These are phyloP conservation scores for Myrmophylax atrothorax DNA, from an alignment of 2,113 vertebrate genomes.

Conservation along the genomic window DNA sequence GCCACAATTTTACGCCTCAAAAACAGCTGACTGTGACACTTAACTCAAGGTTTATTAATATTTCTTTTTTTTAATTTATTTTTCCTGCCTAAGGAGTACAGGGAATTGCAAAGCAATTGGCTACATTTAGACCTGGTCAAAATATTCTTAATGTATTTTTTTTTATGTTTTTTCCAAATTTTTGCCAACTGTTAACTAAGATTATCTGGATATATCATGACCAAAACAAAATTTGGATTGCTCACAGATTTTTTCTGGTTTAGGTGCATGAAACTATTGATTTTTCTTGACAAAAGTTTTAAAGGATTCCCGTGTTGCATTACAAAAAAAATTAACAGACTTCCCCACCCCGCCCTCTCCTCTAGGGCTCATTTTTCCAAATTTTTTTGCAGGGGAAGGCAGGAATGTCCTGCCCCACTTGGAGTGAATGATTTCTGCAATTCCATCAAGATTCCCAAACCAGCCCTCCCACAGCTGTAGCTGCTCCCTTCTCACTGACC, in stretches of 20 bases:
- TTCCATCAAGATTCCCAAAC: background rate
- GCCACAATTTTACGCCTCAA: background rate
- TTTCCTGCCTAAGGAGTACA: no score
- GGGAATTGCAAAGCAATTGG: background rate
- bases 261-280: background rate
- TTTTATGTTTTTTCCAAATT: background rate
- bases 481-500: background rate
- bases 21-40: background rate
- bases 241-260: background rate
- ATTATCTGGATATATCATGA: background rate
- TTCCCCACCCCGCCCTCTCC: background rate
- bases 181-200: background rate
- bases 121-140: background rate
- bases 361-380: rapidly evolving
- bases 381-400: background rate
- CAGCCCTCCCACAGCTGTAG: background rate
- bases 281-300: background rate
- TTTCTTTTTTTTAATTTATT: no score
- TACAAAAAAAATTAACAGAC: background rate
- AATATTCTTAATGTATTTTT: background rate
- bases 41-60: background rate
- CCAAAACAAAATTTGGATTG: background rate
- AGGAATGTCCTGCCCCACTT: background rate
- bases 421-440: background rate
- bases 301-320: background rate